A percentile compares a stretch with the other conserved stretches of the same genome.
Evolutionary conservation across 2,113 vertebrate species (phyloP).

Genomic region (Corythaeola cristata): DNA sequence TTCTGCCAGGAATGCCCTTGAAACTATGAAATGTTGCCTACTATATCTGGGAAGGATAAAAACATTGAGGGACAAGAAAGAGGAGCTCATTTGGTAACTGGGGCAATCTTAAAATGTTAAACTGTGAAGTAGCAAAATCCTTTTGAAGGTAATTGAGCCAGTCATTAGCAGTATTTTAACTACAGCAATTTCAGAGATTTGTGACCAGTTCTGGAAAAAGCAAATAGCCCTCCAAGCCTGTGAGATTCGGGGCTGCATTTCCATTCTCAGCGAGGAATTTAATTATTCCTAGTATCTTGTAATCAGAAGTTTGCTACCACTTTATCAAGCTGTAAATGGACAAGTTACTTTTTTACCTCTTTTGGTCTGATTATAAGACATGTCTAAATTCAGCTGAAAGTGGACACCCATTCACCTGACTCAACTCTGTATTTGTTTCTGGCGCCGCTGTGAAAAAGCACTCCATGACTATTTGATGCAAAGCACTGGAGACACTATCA

Average conservation of each 20-base stretch:
- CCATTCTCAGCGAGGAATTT: neutral
- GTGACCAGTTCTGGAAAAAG: neutral
- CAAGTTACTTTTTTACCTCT: neutral
- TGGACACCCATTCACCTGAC: neutral
- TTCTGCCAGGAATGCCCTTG: constrained; percentile 51
- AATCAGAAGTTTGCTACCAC: neutral
- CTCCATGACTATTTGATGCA: neutral
- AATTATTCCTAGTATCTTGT: neutral
- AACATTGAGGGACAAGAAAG: neutral
- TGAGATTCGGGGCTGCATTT: neutral
- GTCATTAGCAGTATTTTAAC: constrained; percentile 20
- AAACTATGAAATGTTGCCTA: constrained; percentile 28
- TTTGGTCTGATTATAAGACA: neutral
- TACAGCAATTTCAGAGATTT: neutral
- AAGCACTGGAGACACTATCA: neutral
- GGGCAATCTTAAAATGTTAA: neutral
- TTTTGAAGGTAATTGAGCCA: neutral
- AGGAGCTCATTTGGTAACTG: neutral
- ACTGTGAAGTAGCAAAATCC: neutral
- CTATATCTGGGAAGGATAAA: neutral
- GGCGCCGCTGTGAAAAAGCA: neutral
- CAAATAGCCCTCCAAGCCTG: neutral
- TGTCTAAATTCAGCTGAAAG: neutral
- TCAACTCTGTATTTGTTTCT: neutral
- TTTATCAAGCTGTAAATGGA: neutral